Conservation (phyloP, 2,888 invertebrate species). For the Drosophila cracens region DNA sequence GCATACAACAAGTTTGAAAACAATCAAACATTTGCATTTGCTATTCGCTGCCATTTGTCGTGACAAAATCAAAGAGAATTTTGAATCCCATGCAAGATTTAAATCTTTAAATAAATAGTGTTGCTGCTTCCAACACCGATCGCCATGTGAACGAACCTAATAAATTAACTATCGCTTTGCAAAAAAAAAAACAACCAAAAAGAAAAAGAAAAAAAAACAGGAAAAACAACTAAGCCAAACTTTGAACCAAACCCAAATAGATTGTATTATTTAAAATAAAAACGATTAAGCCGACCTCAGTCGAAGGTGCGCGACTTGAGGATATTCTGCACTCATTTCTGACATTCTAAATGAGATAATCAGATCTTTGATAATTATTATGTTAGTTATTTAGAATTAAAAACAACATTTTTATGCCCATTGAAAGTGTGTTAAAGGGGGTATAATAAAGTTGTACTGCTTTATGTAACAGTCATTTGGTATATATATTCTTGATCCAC, state of each 20-base stretch:
- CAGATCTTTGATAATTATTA: background rate
- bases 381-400: background rate
- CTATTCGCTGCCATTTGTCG: background rate
- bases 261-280: background rate
- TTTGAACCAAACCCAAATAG: background rate
- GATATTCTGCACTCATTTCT: background rate
- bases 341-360: background rate
- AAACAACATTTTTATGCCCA: background rate
- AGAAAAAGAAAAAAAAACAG: background rate
- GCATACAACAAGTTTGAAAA: background rate
- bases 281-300: background rate
- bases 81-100: background rate
- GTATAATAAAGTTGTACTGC: background rate
- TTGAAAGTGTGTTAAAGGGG: background rate
- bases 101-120: background rate
- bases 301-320: background rate
- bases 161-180: background rate
- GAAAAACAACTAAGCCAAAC: conserved; percentile 4
- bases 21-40: conserved; percentile 8
- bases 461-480: background rate
- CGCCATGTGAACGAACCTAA: background rate
- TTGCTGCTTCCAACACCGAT: background rate
- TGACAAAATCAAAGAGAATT: conserved; percentile 6
- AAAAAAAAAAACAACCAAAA: background rate
- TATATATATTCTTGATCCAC: background rate